Base-by-base conservation (phyloP, 2,888 invertebrate genomes). In the Agonopterix alstromeriana region DNA sequence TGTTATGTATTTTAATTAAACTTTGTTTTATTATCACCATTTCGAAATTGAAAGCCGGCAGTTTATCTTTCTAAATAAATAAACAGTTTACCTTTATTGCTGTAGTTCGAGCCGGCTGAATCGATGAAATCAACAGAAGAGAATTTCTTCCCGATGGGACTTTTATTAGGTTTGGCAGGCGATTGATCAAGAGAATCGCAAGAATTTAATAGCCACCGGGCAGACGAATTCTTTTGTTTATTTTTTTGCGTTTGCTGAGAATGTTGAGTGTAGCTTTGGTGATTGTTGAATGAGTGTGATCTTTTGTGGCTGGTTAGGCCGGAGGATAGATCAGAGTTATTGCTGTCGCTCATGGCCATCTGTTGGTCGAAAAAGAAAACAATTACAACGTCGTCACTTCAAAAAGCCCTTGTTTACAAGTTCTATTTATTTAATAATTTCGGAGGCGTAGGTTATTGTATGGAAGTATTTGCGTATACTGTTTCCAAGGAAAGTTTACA, bases 271-370 rank as follows among this genome's bases (percentile, higher is more conserved):
- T 91, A 92, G 77, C 92, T 92, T 86, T 92, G 91, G 80, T 92
- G 92, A 79, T 92, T 92, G 82, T 92, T 92, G 89, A 92, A 91
- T 74, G 92, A 92, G 65, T 90, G 92, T 89, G 90, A 92, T 90
- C 90, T 90, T 90, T 90, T 93, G 90, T 90, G 92, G 89, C 88
- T 92, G 77, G 90, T 90, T 59, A 87, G 79, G 63, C 83, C 82
- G 64, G 89, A 83, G 70, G 84, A 79, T 59, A 87, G 64, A 70
- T 89, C 87, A 55, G 77, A 77, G 70, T 79, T 81, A 85, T 88
- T 83, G 82, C 89, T 82, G 84, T 90, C 83, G 87, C 84, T 80
- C 72, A 92, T 91, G 71, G 93, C 91, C 92, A 93, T 93, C 93
- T 93, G 86, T 62, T 59, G 49, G 67, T 57, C 63, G 56, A 53